Evolutionary conservation across 2,113 vertebrate species (phyloP), one percentile per base, ranked within the genome.

Genomic region (Numenius arquata): DNA sequence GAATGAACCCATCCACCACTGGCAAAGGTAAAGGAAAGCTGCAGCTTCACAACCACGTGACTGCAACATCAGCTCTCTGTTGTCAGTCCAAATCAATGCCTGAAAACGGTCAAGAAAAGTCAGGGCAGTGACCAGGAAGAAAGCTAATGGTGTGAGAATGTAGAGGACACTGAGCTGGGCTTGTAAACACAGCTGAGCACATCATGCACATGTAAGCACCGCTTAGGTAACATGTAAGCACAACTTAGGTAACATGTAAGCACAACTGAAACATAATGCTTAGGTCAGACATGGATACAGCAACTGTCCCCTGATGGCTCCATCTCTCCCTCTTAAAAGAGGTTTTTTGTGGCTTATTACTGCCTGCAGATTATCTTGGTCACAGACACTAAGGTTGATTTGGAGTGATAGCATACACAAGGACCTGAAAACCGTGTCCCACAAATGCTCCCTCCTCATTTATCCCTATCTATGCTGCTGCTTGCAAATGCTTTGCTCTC

Each of bases 191-290:
- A 52, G 23, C 26, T 38, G 6, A 61, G 30, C 45, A 61, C 3
- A 3, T 27, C 36, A 55, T 7, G 19, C 18, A 48, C 5, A 25
- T 0, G 0, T 45, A 36, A 83, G 29, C 5, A n/a, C 26, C 88
- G 11, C 17, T 56, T 23, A 29, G 7, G 16, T 38, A 75, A 59
- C 15, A 12, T 1, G 9, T 3, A n/a, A 82, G 27, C 5, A 34
- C 25, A 90, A 11, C 19, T 55, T 23, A 29, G 7, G 16, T 38
- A 75, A 59, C 15, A 12, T 1, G 9, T 4, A 78, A 90, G n/a
- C 55, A 47, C 8, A 75, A 11, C n/a, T 22, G 17, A 75, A 81
- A 71, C 5, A 15, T 6, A 48, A 23, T 26, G 13, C 55, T 81
- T 82, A 55, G 3, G 18, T 75, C 30, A 82, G 29, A 41, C 1